Conservation (phyloP, 1,140 invertebrate genomes). For the Drosophila kepulauana region DNA sequence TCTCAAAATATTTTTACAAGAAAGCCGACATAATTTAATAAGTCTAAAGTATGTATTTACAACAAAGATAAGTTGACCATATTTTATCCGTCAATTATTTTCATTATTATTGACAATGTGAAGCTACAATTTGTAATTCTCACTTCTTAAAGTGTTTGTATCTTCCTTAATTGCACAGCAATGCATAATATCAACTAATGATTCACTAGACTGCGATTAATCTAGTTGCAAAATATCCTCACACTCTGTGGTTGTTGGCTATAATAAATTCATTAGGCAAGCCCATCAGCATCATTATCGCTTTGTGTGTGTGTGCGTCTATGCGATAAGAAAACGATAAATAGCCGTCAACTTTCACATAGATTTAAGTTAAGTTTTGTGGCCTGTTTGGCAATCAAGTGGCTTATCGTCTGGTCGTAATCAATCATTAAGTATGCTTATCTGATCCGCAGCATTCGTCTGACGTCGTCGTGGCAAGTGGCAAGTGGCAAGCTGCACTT, state of each 20-base stretch:
- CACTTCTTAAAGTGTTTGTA: too few species aligned
- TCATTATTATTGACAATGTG: too few species aligned
- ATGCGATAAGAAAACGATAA: slow-evolving; percentile 41
- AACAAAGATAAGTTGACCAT: too few species aligned
- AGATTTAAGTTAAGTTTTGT: slow-evolving; percentile 16
- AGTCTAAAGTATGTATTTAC: too few species aligned
- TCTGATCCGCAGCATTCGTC: slow-evolving; percentile 47
- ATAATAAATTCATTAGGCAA: slow-evolving; percentile 44
- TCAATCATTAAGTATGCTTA: slow-evolving; percentile 68
- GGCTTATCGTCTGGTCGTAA: slow-evolving; percentile 60
- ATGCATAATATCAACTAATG: too few species aligned
- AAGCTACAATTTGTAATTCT: too few species aligned
- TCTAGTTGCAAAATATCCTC: background rate
- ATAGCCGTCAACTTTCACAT: slow-evolving; percentile 43
- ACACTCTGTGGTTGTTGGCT: slow-evolving; percentile 4
- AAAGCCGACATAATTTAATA: too few species aligned
- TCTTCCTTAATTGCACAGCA: too few species aligned
- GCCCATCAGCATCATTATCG: slow-evolving; percentile 21
- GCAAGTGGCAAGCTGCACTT: slow-evolving; percentile 12
- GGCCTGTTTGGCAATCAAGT: slow-evolving; percentile 55
- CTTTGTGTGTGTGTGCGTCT: slow-evolving; percentile 9
- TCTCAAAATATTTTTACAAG: too few species aligned
- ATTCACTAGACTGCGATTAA: background rate
- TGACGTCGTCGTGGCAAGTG: background rate
- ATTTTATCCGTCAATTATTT: too few species aligned